phyloP scores from a whole-genome alignment of 2,113 vertebrate genomes.

The Oceanodroma tethys region DNA sequence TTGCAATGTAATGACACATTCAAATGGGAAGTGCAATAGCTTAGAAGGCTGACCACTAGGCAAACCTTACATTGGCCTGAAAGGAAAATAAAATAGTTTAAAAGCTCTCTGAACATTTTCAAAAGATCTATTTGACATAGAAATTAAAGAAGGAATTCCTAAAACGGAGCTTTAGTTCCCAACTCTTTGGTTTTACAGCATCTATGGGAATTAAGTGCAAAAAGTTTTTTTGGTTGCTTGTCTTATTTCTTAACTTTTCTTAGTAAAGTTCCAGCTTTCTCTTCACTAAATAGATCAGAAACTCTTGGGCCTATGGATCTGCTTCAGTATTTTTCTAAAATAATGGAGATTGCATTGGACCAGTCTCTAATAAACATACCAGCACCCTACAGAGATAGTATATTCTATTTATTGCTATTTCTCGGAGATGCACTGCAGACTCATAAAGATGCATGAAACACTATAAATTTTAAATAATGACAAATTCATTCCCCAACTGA shows the following conservation, averaged over 20 bases:
- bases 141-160: conserved; percentile 57
- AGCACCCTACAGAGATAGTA: neutral
- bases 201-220: conserved; percentile 32
- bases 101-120: conserved; percentile 72
- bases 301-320: neutral
- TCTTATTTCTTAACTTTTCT: conserved; percentile 36
- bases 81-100: conserved; percentile 63
- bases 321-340: neutral
- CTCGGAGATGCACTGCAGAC: neutral
- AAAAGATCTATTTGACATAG: conserved; percentile 63
- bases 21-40: conserved; percentile 65
- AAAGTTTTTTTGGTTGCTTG: neutral
- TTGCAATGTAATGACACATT: conserved; percentile 75
- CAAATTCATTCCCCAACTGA: neutral
- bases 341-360: neutral
- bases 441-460: neutral
- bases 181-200: conserved; percentile 40
- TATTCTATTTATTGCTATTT: neutral
- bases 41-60: conserved; percentile 73
- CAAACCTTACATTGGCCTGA: conserved; percentile 65
- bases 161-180: conserved; percentile 44
- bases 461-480: neutral
- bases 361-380: neutral
- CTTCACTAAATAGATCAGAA: neutral
- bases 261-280: conserved; percentile 11